Base-by-base conservation (phyloP, 2,888 invertebrate genomes). In the Cantharis rustica region DNA sequence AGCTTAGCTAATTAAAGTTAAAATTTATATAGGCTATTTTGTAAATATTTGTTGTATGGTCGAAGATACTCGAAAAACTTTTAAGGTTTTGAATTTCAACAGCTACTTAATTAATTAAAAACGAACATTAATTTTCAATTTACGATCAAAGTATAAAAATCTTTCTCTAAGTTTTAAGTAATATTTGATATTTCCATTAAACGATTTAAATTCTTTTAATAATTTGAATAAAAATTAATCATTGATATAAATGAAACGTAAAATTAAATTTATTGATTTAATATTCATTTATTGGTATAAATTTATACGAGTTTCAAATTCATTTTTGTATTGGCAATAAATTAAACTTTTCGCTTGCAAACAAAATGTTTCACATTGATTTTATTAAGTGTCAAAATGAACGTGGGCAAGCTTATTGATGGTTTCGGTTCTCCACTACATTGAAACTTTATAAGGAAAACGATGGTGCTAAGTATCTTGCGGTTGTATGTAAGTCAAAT, bases 401-500 rank as follows among this genome's bases (percentile, higher is more conserved):
- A 73, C 68, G 73, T 73, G 31, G 31, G 47, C 27, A 69, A 47
- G 23, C 31, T 61, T 76, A 76, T 76, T 76, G 73, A 76, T 73
- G 69, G 71, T 47, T 71, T 76, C 20, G 76, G 73, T 76, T 73
- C 62, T 73, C 76, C 70, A 71, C 76, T 26, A 72, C 68, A 82
- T 83, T 81, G 76, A 82, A 83, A 83, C 78, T 82, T 75, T 80
- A 81, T 79, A 80, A 80, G 80, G 75, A 71, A 77, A 80, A 79
- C 75, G 77, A 74, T 77, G 75, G 79, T 75, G 80, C 79, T 81
- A 82, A 83, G 81, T 82, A 82, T 79, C 74, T 66, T 82, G 82
- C 70, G 83, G 81, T 79, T 80, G 76, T 80, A 82, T 79, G 81
- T 80, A 82, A 84, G 83, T 85, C 84, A 84, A 85, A 85, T 85